Conservation (phyloP, 2,113 vertebrate species). For the Cygnus buccinator region DNA sequence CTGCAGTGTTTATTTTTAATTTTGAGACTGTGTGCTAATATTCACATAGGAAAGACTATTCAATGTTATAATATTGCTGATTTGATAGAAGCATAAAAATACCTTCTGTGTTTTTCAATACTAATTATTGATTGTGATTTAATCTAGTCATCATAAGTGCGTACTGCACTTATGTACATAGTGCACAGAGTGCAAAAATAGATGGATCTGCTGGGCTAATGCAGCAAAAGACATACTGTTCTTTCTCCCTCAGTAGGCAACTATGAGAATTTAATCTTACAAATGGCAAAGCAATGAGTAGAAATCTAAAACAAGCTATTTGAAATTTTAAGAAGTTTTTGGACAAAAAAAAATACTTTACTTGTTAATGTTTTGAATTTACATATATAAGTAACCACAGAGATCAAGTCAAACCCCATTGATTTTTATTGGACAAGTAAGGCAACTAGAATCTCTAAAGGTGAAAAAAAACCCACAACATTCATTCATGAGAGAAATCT, state of each 20-base stretch:
- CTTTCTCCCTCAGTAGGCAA: not conserved
- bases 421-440: conserved; percentile 44
- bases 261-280: not conserved
- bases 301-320: not conserved
- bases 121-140: conserved; percentile 16
- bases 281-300: not conserved
- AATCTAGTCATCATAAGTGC: conserved; percentile 9
- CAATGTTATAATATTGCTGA: not conserved
- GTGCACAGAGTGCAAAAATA: conserved; percentile 30
- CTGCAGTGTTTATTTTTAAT: conserved; percentile 11
- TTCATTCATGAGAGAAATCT: not conserved
- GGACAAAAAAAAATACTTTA: not conserved
- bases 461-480: not conserved
- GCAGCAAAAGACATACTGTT: conserved; percentile 28
- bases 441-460: not conserved
- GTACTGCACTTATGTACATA: not conserved
- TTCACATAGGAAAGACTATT: not conserved
- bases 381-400: not conserved
- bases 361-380: not conserved
- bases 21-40: not conserved
- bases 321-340: not conserved
- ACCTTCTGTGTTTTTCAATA: conserved; percentile 20
- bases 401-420: not conserved
- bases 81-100: not conserved
- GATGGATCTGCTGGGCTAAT: conserved; percentile 33